Base-by-base conservation (phyloP, 2,888 invertebrate genomes). In the Acanthosepion esculentum region DNA sequence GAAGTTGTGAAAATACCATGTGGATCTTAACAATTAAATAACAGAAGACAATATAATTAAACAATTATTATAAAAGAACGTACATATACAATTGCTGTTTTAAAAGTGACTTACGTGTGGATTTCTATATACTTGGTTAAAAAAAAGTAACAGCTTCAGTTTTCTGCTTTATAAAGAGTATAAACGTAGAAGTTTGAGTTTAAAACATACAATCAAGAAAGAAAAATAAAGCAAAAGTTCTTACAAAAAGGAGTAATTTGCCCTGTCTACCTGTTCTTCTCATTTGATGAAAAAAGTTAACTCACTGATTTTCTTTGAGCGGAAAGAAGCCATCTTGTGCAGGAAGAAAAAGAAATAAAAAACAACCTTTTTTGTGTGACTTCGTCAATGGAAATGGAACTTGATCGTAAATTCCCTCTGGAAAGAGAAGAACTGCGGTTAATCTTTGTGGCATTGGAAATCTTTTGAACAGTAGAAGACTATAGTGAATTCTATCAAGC, bases 401-500 rank as follows among this genome's bases (percentile, higher is more conserved):
- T 78, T 18, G 78, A 78, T n/a, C 78, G n/a, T n/a, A 33, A 78
- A 78, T 78, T 78, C 78, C 78, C 78, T 33, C 78, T 78, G 78
- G 78, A 78, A 78, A 33, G 78, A n/a, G 29, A 10, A 15, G n/a
- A 10, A 33, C 78, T 78, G n/a, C n/a, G 78, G 78, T n/a, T n/a
- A 78, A 78, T 78, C 78, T 78, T 78, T 78, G n/a, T n/a, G 78
- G 78, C 78, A 78, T n/a, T 78, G 78, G n/a, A 33, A 78, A 59
- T 59, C 59, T 59, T 59, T 59, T 59, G 59, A 78, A 78, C 2
- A 78, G 18, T 15, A 78, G 78, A 78, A 15, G 20, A 78, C 12
- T 3, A 23, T 6, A n/a, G n/a, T 78, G n/a, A 33, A 78, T 78
- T 78, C 78, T 78, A 15, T n/a, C 12, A 12, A n/a, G n/a, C n/a